Evolutionary conservation across 1,140 invertebrate species (phyloP).

Genomic region (Cyclina sinensis): DNA sequence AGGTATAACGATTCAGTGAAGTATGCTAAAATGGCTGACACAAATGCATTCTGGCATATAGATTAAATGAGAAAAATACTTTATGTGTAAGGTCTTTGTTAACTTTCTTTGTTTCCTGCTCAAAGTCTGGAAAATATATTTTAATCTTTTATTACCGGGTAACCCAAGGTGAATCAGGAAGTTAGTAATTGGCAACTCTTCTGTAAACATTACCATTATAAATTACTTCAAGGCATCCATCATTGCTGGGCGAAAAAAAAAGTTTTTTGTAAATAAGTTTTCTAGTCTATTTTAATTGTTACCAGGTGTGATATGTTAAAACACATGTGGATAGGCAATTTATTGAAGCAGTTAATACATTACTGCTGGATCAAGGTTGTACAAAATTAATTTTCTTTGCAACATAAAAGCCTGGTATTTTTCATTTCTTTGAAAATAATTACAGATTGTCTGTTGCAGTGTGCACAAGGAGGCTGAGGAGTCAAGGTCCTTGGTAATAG

Average conservation of each 20-base stretch:
- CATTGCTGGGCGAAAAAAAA: conserved; percentile 7
- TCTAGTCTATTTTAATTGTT: conserved; percentile 18
- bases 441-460: no score
- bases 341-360: neutral
- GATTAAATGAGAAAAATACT: neutral
- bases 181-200: neutral
- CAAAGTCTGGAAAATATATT: conserved; percentile 21
- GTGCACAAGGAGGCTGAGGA: no score
- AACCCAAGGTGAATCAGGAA: neutral
- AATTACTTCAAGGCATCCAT: conserved; percentile 32
- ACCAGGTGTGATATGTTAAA: conserved; percentile 27
- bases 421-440: no score
- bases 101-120: conserved; percentile 4
- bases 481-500: no score
- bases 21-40: no score
- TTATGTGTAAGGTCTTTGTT: neutral
- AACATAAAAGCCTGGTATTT: no score
- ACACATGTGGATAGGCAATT: conserved; percentile 12
- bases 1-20: no score
- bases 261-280: conserved; percentile 3
- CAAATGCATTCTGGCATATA: neutral
- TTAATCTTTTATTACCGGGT: conserved; percentile 30
- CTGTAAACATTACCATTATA: conserved; percentile 31
- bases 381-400: no score
- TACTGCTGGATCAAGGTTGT: neutral